Base-by-base conservation (phyloP, 2,797 vertebrate genomes). In the Jordanella pulchra region DNA sequence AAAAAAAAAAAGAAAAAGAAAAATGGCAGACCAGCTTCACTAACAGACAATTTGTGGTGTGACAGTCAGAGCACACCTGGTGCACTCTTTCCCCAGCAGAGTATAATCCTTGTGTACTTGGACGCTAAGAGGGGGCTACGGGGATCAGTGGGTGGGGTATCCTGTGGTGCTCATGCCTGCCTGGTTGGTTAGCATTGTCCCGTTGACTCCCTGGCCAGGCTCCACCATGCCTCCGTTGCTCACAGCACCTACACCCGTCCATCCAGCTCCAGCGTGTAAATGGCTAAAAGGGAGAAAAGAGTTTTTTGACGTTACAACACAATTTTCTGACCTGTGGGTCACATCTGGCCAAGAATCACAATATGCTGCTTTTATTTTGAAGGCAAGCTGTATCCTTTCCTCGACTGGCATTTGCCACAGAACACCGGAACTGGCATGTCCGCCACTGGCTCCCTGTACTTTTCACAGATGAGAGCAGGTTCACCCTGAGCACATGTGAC, bases 111-210 rank as follows among this genome's bases (percentile, higher is more conserved):
- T 42, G 81, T 79, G 85, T 83, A 84, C 79, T 85, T 78, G 23
- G 79, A 79, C 77, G 67, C 74, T 84, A n/a, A 70, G 56, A 61
- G 73, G 12, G 73, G 74, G 71, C 66, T 68, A 27, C 77, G 54
- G 76, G 23, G 89, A 92, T 97, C 95, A 98, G 84, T 97, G 97
- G 61, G 96, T 96, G 91, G 97, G 97, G 89, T 96, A 97, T 85
- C 96, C 96, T 11, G 97, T 95, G 75, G 97, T 93, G 66, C 96
- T 94, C 91, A 97, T 96, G 77, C 96, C 96, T 4, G 96, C 93
- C 87, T 97, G 96, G 92, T 93, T 97, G 85, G 95, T 93, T 53
- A 97, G 89, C 92, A 98, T 93, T 32, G 95, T 94, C 73, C 96
- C 96, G 27, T 97, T 98, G 87, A 97, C 96, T 5, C 96, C 96